These are phyloP conservation scores for Chrysemys picta DNA, from an alignment of 2,113 vertebrate species.

Conservation along the genomic window DNA sequence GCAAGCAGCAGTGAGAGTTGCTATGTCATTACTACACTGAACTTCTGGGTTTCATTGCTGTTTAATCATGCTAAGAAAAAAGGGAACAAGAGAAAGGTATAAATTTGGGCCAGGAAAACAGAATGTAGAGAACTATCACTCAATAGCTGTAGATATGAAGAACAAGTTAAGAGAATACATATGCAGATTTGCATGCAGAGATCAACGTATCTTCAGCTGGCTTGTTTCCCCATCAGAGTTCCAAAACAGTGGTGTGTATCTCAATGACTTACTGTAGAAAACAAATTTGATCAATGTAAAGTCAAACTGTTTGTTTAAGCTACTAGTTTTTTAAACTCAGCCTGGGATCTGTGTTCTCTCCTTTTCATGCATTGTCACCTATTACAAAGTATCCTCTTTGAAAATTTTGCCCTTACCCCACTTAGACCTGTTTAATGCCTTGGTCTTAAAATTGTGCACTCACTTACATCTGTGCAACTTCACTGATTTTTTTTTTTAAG, in stretches of 20 bases:
- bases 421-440: too few relatives aligned
- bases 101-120: background rate
- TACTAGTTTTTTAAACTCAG: constrained; percentile 11
- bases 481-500: background rate
- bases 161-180: background rate
- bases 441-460: background rate
- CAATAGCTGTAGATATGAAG: background rate
- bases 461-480: background rate
- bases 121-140: background rate
- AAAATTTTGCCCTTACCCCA: background rate
- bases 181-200: background rate
- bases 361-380: background rate
- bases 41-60: background rate
- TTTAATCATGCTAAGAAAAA: background rate
- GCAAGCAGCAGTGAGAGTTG: background rate
- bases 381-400: background rate
- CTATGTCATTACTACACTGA: background rate
- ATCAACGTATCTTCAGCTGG: background rate
- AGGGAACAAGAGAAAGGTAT: background rate
- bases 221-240: background rate
- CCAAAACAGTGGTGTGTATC: background rate
- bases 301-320: background rate
- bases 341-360: background rate
- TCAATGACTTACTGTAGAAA: background rate
- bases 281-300: background rate